Evolutionary conservation across 1,140 invertebrate genomes (phyloP).

Genomic region (Lanistes nyassanus): DNA sequence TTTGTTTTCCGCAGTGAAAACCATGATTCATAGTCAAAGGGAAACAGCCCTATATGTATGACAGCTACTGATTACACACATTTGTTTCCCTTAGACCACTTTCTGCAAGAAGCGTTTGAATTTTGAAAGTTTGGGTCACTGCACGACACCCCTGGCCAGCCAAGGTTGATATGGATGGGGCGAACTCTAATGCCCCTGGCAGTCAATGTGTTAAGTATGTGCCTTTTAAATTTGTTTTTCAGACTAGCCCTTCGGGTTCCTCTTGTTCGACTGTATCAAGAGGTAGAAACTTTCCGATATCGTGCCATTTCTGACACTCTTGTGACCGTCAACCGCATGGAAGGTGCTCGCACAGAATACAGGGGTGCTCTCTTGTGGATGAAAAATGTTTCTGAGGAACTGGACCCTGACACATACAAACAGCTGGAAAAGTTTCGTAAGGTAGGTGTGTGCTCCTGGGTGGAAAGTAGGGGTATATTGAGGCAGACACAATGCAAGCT

Average conservation of each 20-base stretch:
- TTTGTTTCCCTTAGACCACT: no score
- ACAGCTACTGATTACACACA: no score
- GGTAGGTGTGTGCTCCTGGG: slow-evolving; percentile 65
- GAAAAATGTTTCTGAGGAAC: slow-evolving; percentile 95
- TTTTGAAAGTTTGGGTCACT: no score
- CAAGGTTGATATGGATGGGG: no score
- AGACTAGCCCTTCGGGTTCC: slow-evolving; percentile 86
- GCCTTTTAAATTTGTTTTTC: slow-evolving; percentile 21
- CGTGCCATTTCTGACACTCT: slow-evolving; percentile 94
- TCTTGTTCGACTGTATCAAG: slow-evolving; percentile 89
- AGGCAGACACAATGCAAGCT: neutral
- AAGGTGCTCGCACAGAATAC: slow-evolving; percentile 95
- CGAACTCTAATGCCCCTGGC: no score
- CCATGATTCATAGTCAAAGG: no score
- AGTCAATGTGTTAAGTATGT: no score
- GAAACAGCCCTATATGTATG: no score
- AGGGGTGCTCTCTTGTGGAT: slow-evolving; percentile 96
- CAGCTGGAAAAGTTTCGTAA: slow-evolving; percentile 97
- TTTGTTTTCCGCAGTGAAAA: no score
- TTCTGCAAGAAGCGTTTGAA: no score
- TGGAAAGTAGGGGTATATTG: neutral
- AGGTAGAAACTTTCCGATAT: slow-evolving; percentile 95
- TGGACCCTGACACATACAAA: slow-evolving; percentile 96
- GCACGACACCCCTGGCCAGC: no score
- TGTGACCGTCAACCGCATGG: slow-evolving; percentile 91